These are phyloP conservation scores for Tupaia chinensis DNA, from an alignment of 2,113 vertebrate genomes.

Conservation along the genomic window DNA sequence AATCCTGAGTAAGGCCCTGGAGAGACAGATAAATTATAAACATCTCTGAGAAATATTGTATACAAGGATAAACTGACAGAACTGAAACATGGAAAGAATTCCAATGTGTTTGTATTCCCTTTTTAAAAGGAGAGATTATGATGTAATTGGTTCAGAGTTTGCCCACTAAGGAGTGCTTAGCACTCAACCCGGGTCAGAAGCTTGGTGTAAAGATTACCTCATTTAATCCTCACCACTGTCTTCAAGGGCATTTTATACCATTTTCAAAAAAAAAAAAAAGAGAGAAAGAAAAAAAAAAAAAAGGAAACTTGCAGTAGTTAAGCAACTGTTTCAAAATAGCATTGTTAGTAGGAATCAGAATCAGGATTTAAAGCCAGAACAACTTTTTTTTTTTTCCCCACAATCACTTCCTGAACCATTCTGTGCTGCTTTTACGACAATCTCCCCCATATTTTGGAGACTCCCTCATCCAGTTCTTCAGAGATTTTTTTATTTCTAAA, in stretches of 20 bases:
- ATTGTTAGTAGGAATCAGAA: not conserved
- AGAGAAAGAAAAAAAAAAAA: not conserved
- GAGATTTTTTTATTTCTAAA: not conserved
- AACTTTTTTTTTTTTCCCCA: not conserved
- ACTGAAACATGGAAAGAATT: conserved; percentile 72
- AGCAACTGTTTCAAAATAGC: conserved; percentile 54
- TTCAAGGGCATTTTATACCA: not conserved
- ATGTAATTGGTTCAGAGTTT: conserved; percentile 60
- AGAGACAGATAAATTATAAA: conserved; percentile 78
- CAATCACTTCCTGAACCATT: not conserved
- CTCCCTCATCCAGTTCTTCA: not conserved
- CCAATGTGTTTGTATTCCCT: conserved; percentile 61
- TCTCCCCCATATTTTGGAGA: not conserved
- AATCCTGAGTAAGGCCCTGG: conserved; percentile 51
- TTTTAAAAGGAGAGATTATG: conserved; percentile 57
- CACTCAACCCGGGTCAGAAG: conserved; percentile 51
- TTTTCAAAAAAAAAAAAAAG: not conserved
- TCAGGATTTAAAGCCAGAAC: not conserved
- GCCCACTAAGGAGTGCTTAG: conserved; percentile 12
- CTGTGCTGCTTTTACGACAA: not conserved
- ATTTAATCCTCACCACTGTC: conserved; percentile 38
- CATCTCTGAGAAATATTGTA: conserved; percentile 70
- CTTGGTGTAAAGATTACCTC: conserved; percentile 63
- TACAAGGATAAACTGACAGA: conserved; percentile 65
- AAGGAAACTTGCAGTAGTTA: conserved; percentile 49